Evolutionary conservation across 2,888 invertebrate genomes (phyloP).

Genomic region (Aporophyla lueneburgensis): DNA sequence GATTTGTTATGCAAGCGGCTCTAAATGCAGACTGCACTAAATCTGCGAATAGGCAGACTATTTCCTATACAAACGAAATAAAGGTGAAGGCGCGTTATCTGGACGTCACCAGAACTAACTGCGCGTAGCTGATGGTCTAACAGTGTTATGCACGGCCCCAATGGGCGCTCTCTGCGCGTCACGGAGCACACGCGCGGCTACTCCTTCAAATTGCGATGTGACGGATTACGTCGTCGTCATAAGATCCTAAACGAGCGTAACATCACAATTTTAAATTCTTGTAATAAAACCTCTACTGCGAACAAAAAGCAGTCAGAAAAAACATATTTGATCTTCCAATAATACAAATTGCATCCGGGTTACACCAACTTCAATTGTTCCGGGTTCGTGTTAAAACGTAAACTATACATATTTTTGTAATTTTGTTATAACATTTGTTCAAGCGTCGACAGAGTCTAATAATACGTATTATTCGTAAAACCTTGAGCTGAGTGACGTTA

Average conservation of each 20-base stretch:
- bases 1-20: background rate
- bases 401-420: slow-evolving; percentile 1
- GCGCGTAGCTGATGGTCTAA: background rate
- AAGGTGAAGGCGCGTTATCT: background rate
- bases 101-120: background rate
- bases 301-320: background rate
- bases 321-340: slow-evolving; percentile 16
- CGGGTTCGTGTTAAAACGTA: slow-evolving; percentile 25
- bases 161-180: background rate
- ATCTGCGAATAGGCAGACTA: background rate
- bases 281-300: background rate
- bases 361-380: slow-evolving; percentile 15
- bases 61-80: background rate
- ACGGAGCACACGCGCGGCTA: slow-evolving; percentile 1
- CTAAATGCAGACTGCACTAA: background rate
- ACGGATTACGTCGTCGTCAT: background rate
- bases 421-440: slow-evolving; percentile 13
- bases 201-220: slow-evolving; percentile 29
- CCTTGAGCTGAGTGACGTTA: background rate
- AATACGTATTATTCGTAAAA: slow-evolving; percentile 23
- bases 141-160: too few species aligned
- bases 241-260: slow-evolving; percentile 19
- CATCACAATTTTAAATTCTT: background rate
- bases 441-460: slow-evolving; percentile 12
- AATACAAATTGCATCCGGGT: slow-evolving; percentile 20